Conservation (phyloP, 92 coral and sea anemone species). For the Paragorgia papillata region DNA sequence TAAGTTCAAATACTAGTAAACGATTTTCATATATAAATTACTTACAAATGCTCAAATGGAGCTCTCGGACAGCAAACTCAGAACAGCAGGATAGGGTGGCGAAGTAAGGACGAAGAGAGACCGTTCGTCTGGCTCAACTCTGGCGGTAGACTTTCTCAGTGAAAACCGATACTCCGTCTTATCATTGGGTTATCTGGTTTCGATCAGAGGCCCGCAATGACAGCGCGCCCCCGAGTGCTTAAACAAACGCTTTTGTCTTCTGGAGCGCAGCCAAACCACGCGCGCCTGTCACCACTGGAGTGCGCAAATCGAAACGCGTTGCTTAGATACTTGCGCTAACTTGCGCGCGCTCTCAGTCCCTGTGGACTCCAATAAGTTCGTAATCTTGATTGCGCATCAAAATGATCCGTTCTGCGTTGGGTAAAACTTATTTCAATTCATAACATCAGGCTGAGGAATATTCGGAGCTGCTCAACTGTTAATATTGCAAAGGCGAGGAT, state of each 20-base stretch:
- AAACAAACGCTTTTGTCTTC: constrained; percentile 43
- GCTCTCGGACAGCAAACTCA: constrained; percentile 24
- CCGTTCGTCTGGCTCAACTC: constrained; percentile 4
- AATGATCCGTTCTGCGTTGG: too few species aligned
- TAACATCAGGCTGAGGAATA: too few species aligned
- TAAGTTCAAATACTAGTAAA: constrained; percentile 1
- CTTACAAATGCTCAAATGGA: constrained; percentile 40
- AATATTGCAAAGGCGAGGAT: too few species aligned
- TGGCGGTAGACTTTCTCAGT: constrained; percentile 8
- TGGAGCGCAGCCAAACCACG: constrained; percentile 18
- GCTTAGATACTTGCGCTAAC: not conserved
- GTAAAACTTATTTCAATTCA: too few species aligned
- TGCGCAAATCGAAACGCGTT: too few species aligned
- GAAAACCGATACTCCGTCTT: constrained; percentile 34
- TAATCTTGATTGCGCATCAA: too few species aligned
- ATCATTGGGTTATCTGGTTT: constrained; percentile 42
- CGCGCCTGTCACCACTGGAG: not conserved
- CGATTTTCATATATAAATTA: constrained; percentile 29
- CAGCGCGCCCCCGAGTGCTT: constrained; percentile 39
- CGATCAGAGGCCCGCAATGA: constrained; percentile 35
- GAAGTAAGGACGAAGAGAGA: not conserved
- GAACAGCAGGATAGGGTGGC: constrained; percentile 35
- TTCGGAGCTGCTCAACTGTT: too few species aligned
- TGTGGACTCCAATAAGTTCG: too few species aligned
- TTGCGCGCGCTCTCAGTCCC: not conserved